A percentile compares a stretch with the other conserved stretches of the same genome.
These are phyloP conservation scores for Propithecus coquereli DNA, from an alignment of 2,113 vertebrate genomes.

Conservation along the genomic window DNA sequence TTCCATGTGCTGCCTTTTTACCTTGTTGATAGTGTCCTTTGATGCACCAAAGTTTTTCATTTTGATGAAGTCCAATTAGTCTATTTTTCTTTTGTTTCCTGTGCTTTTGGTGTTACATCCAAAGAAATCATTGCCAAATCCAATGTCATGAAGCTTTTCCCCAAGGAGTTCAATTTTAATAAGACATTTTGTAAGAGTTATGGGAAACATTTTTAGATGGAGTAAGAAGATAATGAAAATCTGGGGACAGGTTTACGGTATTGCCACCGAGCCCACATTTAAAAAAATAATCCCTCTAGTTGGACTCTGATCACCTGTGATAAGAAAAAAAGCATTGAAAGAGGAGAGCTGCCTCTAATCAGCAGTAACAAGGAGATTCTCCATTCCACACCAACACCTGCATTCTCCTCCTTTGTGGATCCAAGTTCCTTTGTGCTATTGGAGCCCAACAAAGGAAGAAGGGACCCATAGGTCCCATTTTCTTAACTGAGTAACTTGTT, in stretches of 20 bases:
- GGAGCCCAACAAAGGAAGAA: not conserved
- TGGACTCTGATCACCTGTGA: not conserved
- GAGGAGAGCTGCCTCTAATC: not conserved
- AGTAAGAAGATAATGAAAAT: not conserved
- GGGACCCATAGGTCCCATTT: not conserved
- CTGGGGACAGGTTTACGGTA: not conserved
- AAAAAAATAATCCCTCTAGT: not conserved
- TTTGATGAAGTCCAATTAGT: not conserved
- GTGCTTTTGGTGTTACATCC: not conserved
- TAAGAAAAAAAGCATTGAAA: not conserved
- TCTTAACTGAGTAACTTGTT: not conserved
- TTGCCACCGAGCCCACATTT: not conserved
- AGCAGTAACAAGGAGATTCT: not conserved
- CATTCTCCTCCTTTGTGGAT: not conserved
- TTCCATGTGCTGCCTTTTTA: not conserved
- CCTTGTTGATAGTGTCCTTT: not conserved
- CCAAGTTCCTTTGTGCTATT: not conserved
- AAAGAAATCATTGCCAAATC: constrained; percentile 1
- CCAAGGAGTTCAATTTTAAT: not conserved
- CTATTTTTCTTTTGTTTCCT: not conserved
- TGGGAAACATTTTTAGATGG: not conserved
- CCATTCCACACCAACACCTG: not conserved
- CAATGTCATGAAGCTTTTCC: not conserved
- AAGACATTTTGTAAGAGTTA: not conserved
- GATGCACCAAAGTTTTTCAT: not conserved